These are phyloP conservation scores for Bimastos eiseni DNA, from an alignment of 2,888 invertebrate genomes.

Conservation along the genomic window DNA sequence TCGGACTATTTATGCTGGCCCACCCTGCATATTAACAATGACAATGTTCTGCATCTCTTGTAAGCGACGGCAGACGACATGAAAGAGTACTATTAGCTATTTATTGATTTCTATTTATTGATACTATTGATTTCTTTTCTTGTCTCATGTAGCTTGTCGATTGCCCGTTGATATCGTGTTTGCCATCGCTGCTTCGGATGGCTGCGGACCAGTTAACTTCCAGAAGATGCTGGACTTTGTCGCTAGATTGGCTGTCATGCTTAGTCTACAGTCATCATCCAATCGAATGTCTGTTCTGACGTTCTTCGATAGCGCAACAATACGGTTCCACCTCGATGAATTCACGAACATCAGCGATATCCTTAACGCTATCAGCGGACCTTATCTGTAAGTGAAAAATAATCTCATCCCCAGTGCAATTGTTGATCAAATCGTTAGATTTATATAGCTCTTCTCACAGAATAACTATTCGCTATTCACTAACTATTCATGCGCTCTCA, in stretches of 20 bases:
- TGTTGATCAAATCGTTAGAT: too few relatives aligned
- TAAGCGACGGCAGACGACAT: too few relatives aligned
- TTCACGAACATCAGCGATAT: neutral
- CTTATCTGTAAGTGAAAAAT: neutral
- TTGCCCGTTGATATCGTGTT: slow-evolving; percentile 40
- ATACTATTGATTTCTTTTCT: neutral
- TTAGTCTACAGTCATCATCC: neutral
- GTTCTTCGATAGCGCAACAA: neutral
- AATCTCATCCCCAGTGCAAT: neutral
- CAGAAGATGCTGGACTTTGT: slow-evolving; percentile 40
- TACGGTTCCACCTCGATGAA: slow-evolving; percentile 19
- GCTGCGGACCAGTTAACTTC: slow-evolving; percentile 40
- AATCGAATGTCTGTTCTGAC: slow-evolving; percentile 17
- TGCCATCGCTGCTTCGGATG: slow-evolving; percentile 41
- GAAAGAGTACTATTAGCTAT: too few relatives aligned
- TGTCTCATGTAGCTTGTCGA: slow-evolving; percentile 36
- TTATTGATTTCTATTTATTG: too few relatives aligned
- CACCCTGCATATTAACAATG: too few relatives aligned
- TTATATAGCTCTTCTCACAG: too few relatives aligned
- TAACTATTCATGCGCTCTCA: too few relatives aligned
- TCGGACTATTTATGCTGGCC: too few relatives aligned
- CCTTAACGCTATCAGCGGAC: neutral
- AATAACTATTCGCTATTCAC: too few relatives aligned
- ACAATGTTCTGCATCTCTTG: too few relatives aligned
- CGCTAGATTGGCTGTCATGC: neutral